Conservation (phyloP, 1,140 invertebrate genomes). For the Hormaphis cornu region DNA sequence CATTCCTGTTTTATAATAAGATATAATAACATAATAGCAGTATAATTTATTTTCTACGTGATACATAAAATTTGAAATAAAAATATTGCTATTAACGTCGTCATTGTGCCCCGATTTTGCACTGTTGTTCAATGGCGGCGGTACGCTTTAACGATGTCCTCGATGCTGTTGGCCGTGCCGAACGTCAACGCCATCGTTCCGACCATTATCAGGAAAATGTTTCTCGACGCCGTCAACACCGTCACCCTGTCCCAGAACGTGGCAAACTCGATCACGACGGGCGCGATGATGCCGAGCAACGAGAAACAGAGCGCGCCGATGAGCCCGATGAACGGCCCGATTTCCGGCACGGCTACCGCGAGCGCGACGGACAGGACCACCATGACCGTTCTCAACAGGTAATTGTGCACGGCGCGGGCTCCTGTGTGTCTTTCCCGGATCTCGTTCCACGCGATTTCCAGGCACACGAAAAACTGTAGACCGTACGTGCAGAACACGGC, state of each 20-base stretch:
- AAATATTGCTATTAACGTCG: too few species aligned
- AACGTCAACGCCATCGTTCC: conserved; percentile 66
- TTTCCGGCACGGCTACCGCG: background rate
- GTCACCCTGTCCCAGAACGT: conserved; percentile 62
- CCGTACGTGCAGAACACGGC: conserved; percentile 89
- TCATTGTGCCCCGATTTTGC: too few species aligned
- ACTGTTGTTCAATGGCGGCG: too few species aligned
- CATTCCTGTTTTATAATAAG: too few species aligned
- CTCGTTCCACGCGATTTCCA: conserved; percentile 68
- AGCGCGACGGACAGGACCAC: background rate
- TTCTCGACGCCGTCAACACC: too few species aligned
- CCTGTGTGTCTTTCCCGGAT: conserved; percentile 61
- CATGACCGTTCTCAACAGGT: conserved; percentile 42
- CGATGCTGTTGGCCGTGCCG: conserved; percentile 64
- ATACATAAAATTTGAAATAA: too few species aligned
- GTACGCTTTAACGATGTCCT: too few species aligned
- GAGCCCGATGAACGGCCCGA: background rate
- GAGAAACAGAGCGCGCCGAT: conserved; percentile 67
- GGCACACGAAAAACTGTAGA: conserved; percentile 91
- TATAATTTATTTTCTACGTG: too few species aligned
- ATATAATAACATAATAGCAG: too few species aligned
- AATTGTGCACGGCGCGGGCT: conserved; percentile 58
- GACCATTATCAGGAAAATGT: too few species aligned
- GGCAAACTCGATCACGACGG: conserved; percentile 78
- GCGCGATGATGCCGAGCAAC: conserved; percentile 84